Conservation (phyloP, 2,113 vertebrate genomes). For the Aramus guarauna region DNA sequence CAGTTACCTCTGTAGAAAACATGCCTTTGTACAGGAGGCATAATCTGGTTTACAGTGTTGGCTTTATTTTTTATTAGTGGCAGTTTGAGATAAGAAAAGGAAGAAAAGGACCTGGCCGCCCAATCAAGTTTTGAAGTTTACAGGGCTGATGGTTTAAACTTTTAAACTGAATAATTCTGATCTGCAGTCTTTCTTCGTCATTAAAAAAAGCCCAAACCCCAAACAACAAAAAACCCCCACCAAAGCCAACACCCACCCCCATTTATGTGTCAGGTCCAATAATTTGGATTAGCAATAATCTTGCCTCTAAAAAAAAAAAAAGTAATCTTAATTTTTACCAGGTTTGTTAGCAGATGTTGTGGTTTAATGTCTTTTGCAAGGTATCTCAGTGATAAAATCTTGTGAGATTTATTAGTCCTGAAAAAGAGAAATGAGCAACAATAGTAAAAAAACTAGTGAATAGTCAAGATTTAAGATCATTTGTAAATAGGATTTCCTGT, state of each 20-base stretch:
- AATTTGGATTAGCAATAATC: not conserved
- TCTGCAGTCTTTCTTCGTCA: not conserved
- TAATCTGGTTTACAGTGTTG: not conserved
- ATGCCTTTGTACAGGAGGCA: not conserved
- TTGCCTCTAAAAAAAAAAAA: not conserved
- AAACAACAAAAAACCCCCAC: not conserved
- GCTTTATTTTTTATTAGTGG: not conserved
- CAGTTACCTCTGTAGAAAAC: not conserved
- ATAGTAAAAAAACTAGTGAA: not conserved
- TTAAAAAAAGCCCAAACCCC: not conserved
- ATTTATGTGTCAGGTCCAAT: not conserved
- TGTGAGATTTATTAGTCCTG: not conserved
- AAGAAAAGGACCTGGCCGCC: too few species aligned
- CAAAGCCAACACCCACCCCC: not conserved
- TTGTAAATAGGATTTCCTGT: not conserved
- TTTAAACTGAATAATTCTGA: not conserved
- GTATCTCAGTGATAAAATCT: rapidly evolving
- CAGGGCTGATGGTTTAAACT: not conserved
- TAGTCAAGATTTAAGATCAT: not conserved
- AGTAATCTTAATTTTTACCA: not conserved
- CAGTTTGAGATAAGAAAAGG: not conserved
- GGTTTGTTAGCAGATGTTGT: not conserved
- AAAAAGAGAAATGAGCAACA: not conserved
- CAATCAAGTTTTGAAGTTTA: not conserved
- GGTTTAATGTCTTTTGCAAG: not conserved